Evolutionary conservation across 2,113 vertebrate species (phyloP), one percentile per base, ranked within the genome.

Genomic region (Catagonus wagneri): DNA sequence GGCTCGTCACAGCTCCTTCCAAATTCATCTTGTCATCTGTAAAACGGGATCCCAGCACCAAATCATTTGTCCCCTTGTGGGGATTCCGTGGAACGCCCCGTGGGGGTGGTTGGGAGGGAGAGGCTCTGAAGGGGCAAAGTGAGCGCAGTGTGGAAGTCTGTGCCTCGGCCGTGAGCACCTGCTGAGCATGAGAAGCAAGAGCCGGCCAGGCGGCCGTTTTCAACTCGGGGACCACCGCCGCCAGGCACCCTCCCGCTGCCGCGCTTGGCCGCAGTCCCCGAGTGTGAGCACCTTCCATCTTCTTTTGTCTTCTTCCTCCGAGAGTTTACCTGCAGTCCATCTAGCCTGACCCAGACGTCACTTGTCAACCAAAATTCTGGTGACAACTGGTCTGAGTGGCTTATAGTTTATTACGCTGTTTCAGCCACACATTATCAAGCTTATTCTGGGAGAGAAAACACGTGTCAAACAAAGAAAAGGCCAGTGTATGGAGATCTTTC

Each of bases 221-320:
- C 25, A 52, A 75, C 19, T 8, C 11, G 2, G 11, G 29, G 44
- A 60, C n/a, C 19, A 17, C 27, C 1, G 1, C 11, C 9, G 14
- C 39, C 7, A 27, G 15, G 23, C 20, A 5, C 12, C 2, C 12
- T 14, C 12, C 22, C 3, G 3, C 2, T 20, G 2, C n/a, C 54
- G 58, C n/a, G 25, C 6, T 23, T 74, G n/a, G 22, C 63, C 0
- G 9, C n/a, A 22, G 23, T 50, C 61, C 25, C 1, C 27, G 2
- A 34, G 4, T 0, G 9, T 17, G 12, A 3, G 20, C 6, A 10
- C 11, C 4, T 32, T 34, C 63, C 6, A 12, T 17, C 50, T 76
- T 56, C 6, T 1, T 56, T n/a, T 29, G 16, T 34, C 3, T 25
- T 86, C 32, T 58, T 74, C 90, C n/a, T 84, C 81, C 44, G 32